Evolutionary conservation across 2,888 invertebrate genomes (phyloP), one percentile per base, ranked within the genome.

Genomic region (Norana najaformis): DNA sequence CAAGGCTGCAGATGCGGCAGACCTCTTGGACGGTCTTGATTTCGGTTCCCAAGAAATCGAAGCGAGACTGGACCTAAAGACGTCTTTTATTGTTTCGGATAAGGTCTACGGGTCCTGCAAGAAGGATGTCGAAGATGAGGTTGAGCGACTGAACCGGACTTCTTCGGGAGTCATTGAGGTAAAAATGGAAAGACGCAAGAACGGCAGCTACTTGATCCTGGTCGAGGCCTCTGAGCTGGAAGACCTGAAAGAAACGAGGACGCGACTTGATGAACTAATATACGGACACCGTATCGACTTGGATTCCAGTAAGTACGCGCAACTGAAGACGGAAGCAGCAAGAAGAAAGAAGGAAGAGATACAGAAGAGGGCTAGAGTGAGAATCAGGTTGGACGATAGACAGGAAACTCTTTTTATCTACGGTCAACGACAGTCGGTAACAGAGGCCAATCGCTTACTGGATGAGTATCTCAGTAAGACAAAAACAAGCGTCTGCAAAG

Each of bases 301-400:
- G 85, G 37, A 36, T 36, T 85, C 85, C 85, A 37, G 85, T 18
- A 83, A 83, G 39, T 85, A 83, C 41, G 82, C 37, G 0, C 36
- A 83, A 16, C n/a, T 89, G 41, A 83, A 82, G 38, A 36, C 41
- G 82, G 41, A 69, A 37, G 89, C n/a, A 30, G 89, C 38, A 30
- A 36, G 23, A 1, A 39, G 47, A 83, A 83, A 38, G 38, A 41
- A 30, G 82, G 83, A 83, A 2, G 83, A 41, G 13, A 89, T 89
- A 37, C 83, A 89, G 85, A 41, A 34, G 85, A 83, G 82, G 41
- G 38, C 83, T 23, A 83, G 89, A 82, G 89, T 83, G 37, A 88
- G 83, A 69, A 47, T 82, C 14, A 35, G 83, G 14, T 37, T 90
- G 89, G 90, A 90, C 39, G 89, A 88, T n/a, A 47, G 89, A 13